phyloP scores from a whole-genome alignment of 2,888 invertebrate species.

The Heteromyza rotundicornis region DNA sequence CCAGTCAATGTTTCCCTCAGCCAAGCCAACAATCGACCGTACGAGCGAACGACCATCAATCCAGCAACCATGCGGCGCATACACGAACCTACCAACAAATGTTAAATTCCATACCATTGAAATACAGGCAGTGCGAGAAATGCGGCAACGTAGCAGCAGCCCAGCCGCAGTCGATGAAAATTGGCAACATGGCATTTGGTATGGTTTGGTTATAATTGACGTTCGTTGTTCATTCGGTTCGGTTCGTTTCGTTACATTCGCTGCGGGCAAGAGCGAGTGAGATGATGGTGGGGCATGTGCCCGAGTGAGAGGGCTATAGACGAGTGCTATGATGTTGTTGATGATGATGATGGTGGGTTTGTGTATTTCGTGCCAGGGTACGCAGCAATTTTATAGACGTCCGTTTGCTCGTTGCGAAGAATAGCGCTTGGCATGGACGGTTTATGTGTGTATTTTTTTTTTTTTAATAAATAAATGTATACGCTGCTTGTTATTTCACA shows the following conservation, averaged over 20 bases:
- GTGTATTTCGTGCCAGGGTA: too few relatives aligned
- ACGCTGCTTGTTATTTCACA: background rate
- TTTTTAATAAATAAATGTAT: background rate
- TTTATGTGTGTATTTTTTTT: background rate
- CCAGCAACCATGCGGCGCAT: background rate
- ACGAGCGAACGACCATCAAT: too few relatives aligned
- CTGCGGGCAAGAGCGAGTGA: background rate
- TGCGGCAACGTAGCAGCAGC: constrained; percentile 10
- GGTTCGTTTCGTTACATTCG: too few relatives aligned
- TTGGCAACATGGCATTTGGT: constrained; percentile 41
- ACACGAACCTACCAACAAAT: constrained; percentile 9
- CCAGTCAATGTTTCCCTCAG: constrained; percentile 10
- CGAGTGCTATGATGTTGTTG: background rate
- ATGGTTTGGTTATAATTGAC: constrained; percentile 48
- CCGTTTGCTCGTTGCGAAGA: background rate
- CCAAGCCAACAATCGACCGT: background rate
- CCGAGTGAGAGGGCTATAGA: background rate
- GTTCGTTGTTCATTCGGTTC: constrained; percentile 39
- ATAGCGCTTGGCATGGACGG: background rate
- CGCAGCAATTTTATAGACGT: constrained; percentile 1
- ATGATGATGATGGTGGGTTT: background rate
- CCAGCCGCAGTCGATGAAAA: constrained; percentile 36
- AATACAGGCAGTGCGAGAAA: background rate
- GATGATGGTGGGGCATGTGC: background rate
- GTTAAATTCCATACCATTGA: constrained; percentile 11